Base-by-base conservation (phyloP, 2,113 vertebrate genomes). In the Callocephalon fimbriatum region DNA sequence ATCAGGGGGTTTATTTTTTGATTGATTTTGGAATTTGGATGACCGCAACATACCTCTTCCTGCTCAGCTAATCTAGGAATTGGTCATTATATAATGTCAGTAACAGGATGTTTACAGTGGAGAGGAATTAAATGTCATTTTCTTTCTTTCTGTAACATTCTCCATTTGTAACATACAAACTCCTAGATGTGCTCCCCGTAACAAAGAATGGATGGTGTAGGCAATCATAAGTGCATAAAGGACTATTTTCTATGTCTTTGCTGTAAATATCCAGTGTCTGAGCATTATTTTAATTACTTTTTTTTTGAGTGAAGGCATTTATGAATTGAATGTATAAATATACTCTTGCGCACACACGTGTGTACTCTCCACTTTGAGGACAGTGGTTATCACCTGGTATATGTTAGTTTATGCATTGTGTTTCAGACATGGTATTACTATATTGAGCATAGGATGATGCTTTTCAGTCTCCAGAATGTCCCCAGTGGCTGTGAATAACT, bases 291-390 rank as follows among this genome's bases (percentile, higher is more conserved):
- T 70, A 84, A 26, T 88, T 61, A 21, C 3, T n/a, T n/a, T n/a
- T 14, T n/a, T 75, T 83, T 83, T 63, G 16, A 71, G 13, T 50
- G 29, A 80, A 70, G 35, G 16, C 21, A 20, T 70, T 94, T 76
- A 32, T 86, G 27, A 29, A 27, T 51, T 20, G 22, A 29, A 4
- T 32, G 15, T 79, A 22, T 86, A 40, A 83, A 83, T 66, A 38
- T 37, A 0, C 9, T 45, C 25, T 44, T 89, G 48, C 58, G 48
- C 58, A 38, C 14, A 7, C 18, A 23, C 0, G 0, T 15, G 20
- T 5, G 2, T 19, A 44, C 5, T 70, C 40, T 93, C 32, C 27
- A 4, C 16, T 51, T 11, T 37, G 44, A 91, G 50, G 23, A 26
- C 6, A 3, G 1, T 50, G 26, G 14, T 70, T 79, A 63, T 73